Conservation (phyloP, 2,797 vertebrate genomes). For the Arctocebus calabarensis region DNA sequence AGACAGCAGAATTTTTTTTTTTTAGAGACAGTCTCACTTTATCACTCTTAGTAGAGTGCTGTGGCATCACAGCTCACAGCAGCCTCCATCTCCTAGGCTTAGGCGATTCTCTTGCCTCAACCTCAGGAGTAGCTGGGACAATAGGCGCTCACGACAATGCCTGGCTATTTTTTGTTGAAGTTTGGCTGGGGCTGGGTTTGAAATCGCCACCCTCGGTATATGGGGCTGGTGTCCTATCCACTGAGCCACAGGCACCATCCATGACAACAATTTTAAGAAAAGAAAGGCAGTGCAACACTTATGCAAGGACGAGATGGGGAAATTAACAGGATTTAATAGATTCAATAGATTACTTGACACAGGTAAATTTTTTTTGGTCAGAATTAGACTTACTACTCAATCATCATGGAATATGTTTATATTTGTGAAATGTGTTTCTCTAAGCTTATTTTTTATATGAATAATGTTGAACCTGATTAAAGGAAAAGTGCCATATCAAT, state of each 20-base stretch:
- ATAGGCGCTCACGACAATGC: too few species aligned
- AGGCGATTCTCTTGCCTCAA: too few species aligned
- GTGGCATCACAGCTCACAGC: too few species aligned
- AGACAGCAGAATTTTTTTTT: background rate
- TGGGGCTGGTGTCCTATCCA: too few species aligned
- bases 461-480: background rate
- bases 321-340: background rate
- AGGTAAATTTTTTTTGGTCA: background rate
- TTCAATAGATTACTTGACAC: background rate
- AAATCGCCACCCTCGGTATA: too few species aligned
- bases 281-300: background rate
- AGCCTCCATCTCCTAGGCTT: too few species aligned
- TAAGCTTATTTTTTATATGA: background rate
- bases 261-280: background rate
- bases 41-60: too few species aligned
- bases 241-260: too few species aligned
- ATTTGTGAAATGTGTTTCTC: conserved; percentile 11
- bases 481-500: background rate
- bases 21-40: too few species aligned
- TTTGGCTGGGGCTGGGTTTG: too few species aligned
- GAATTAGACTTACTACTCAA: background rate
- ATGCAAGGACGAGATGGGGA: conserved; percentile 20
- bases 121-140: too few species aligned
- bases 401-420: background rate
- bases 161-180: too few species aligned